A percentile compares a stretch with the other conserved stretches of the same genome.
phyloP scores from a whole-genome alignment of 2,113 vertebrate genomes.

The Alces alces region DNA sequence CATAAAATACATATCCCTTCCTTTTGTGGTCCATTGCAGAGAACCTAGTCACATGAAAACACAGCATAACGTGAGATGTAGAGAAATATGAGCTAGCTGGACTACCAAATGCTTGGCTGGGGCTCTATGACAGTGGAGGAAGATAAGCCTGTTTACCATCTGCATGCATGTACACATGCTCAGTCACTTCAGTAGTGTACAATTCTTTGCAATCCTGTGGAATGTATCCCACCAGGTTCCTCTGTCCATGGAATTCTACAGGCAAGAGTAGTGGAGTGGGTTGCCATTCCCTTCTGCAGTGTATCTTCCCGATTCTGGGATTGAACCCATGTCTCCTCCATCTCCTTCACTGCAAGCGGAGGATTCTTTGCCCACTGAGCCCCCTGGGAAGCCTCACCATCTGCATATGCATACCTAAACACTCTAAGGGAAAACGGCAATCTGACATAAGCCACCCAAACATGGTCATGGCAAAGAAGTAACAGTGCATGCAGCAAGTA shows the following conservation, averaged over 20 bases:
- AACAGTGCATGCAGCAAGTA: background rate
- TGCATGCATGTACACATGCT: accelerated
- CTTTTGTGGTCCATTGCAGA: background rate
- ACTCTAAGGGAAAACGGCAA: background rate
- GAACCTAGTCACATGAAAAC: background rate
- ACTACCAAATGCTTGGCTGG: background rate
- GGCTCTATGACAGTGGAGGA: background rate
- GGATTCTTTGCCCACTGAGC: background rate
- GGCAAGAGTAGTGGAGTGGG: background rate
- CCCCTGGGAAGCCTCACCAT: background rate
- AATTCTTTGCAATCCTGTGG: background rate
- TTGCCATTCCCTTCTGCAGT: background rate
- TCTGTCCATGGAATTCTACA: background rate
- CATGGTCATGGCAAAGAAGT: background rate
- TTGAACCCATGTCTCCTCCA: background rate
- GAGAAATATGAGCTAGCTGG: no score
- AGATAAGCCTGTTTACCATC: background rate
- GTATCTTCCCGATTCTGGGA: background rate
- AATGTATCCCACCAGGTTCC: background rate
- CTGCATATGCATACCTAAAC: background rate
- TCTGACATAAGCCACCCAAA: background rate
- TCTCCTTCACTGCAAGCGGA: background rate
- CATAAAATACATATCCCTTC: background rate
- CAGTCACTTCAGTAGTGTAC: accelerated
- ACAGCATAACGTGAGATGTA: background rate